Conservation (phyloP, 1,140 invertebrate genomes). For the Bombus fervidus region DNA sequence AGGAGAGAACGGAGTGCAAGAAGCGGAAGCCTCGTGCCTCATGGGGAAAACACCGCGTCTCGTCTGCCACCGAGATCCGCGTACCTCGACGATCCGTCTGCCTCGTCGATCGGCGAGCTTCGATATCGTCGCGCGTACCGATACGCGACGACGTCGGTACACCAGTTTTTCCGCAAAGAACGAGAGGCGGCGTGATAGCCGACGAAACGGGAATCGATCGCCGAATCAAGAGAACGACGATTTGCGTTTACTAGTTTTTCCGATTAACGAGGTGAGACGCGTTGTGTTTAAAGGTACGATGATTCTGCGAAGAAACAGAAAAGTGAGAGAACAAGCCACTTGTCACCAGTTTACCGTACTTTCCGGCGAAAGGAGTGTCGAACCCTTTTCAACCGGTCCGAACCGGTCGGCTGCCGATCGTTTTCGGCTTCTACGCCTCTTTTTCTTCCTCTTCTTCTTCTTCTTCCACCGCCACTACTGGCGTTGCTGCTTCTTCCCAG, state of each 20-base stretch:
- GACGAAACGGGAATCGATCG: background rate
- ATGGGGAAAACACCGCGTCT: background rate
- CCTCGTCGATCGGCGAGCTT: background rate
- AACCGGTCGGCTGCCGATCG: constrained; percentile 64
- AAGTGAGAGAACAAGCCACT: constrained; percentile 49
- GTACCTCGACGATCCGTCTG: background rate
- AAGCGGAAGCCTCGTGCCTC: constrained; percentile 25
- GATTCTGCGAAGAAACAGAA: constrained; percentile 14
- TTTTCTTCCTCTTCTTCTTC: constrained; percentile 40
- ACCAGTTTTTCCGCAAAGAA: constrained; percentile 13
- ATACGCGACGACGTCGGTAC: background rate
- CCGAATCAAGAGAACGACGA: constrained; percentile 11
- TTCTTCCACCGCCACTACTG: constrained; percentile 45
- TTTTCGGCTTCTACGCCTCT: constrained; percentile 52
- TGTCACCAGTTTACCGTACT: constrained; percentile 62
- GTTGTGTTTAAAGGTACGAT: constrained; percentile 1
- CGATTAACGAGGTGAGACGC: background rate
- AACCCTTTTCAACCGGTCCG: constrained; percentile 67
- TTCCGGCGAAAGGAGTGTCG: constrained; percentile 61
- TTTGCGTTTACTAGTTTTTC: constrained; percentile 42
- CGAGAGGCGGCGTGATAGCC: background rate
- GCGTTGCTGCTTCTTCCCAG: constrained; percentile 61
- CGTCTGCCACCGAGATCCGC: background rate
- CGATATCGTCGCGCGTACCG: constrained; percentile 17
- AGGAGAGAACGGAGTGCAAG: constrained; percentile 4